Percentiles rank a stretch among this genome's conserved stretches.
These are phyloP conservation scores for Lasaia peninsularis DNA, from an alignment of 1,140 invertebrate genomes.

Conservation along the genomic window DNA sequence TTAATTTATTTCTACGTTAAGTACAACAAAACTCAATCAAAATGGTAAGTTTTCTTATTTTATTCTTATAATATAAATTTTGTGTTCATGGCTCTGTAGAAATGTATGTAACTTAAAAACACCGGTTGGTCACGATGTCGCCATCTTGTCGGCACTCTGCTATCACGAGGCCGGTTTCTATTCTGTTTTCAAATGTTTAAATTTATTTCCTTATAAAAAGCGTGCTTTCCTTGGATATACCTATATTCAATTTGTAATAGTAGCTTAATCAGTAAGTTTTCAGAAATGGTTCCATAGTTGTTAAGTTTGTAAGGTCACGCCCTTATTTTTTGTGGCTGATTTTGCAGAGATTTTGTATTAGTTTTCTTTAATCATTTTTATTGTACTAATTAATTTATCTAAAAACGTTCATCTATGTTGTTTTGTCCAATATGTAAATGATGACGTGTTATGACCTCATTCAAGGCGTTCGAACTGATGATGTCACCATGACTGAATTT, in stretches of 20 bases:
- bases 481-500: no score
- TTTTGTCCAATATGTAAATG: no score
- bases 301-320: background rate
- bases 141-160: constrained; percentile 58
- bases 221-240: background rate
- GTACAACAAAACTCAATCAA: constrained; percentile 69
- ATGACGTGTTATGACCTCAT: no score
- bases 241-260: no score
- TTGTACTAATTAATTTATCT: no score
- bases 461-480: no score
- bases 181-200: constrained; percentile 30
- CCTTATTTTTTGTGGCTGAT: no score
- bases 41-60: constrained; percentile 59
- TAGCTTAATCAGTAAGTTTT: background rate
- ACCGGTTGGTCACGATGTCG: constrained; percentile 49
- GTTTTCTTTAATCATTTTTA: no score
- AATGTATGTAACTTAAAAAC: constrained; percentile 20
- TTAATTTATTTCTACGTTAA: constrained; percentile 69
- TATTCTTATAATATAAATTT: constrained; percentile 16
- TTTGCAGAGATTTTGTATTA: no score
- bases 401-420: no score
- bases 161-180: constrained; percentile 33
- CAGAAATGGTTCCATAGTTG: background rate
- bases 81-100: constrained; percentile 14
- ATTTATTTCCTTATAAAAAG: background rate